Evolutionary conservation across 2,797 vertebrate species (phyloP), one percentile per base, ranked within the genome.

Genomic region (Intellagama lesueurii): DNA sequence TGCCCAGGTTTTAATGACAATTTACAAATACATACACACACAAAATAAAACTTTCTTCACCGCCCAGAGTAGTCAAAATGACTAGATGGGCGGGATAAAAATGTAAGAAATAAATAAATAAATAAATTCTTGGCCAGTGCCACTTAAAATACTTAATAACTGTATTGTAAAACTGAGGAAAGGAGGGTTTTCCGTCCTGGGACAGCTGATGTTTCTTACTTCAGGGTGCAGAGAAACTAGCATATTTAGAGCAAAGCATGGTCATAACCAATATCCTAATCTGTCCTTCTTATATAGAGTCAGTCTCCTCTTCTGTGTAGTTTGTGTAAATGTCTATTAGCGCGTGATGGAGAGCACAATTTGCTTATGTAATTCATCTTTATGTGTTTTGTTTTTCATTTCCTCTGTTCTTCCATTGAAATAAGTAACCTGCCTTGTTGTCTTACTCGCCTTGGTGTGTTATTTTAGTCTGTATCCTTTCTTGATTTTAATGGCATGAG

Each of bases 231-330:
- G 87, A 85, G 82, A 87, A 83, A 80, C 56, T 85, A 40, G 64
- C 72, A 9, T 77, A 89, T 92, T 91, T 78, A 89, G 88, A 88
- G 77, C 30, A 89, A 92, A 92, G 68, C 35, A 91, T 17, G 83
- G 80, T 88, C 44, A 70, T 76, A 81, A 72, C 87, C 78, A 86
- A 77, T 93, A 85, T 60, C 81, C 81, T 89, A 90, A 90, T 85
- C 81, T 90, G 64, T 88, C 87, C 75, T 90, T 90, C 60, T 83
- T 79, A 19, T 30, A 24, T 35, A 90, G 85, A 80, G 90, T 89
- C 40, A 84, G 81, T 28, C 86, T 93, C 40, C 81, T 90, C 70
- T 91, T 93, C 87, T 60, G 2, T 17, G 64, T 85, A 19, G 52
- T 90, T 52, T 68, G 28, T 72, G 22, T 88, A 90, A 92, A 30